Base-by-base conservation (phyloP, 2,797 vertebrate species). In the Momotus momota region DNA sequence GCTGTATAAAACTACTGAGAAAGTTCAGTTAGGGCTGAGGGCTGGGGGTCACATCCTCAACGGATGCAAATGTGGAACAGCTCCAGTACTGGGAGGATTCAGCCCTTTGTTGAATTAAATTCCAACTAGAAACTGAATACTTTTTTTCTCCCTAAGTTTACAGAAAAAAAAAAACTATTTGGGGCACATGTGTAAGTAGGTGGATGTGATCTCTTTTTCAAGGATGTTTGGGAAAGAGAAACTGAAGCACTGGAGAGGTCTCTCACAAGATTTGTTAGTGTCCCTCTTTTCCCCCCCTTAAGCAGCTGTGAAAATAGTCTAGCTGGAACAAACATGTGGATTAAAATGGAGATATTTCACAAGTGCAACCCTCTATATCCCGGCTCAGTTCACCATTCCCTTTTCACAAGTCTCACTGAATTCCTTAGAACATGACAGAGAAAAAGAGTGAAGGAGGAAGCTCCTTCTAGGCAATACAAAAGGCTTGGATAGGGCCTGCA, bases 251-350 rank as follows among this genome's bases (percentile, higher is more conserved):
- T 89, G 27, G 71, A 95, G 90, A 94, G 71, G 87, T 93, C 91
- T 91, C 91, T 81, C 92, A 81, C 82, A 96, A 95, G 90, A 94
- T 91, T 92, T 95, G 90, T 80, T 95, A 95, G 83, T 89, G 88
- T 95, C 83, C 92, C 57, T 88, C 88, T 49, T 11, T 12, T 3
- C 4, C 10, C 40, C 14, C 16, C 54, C 46, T 1, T 45, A 82
- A 84, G 58, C 94, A 96, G 96, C 96, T 96, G 96, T 96, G 93
- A 96, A 96, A 96, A 97, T 94, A 95, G 73, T 85, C 88, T 86
- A 81, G 29, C 40, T 93, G 78, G 88, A 95, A 93, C 91, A 96
- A 96, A 96, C 71, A 91, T 35, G 69, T 41, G 78, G 86, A 93
- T 94, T 81, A 90, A 91, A 73, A 95, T 48, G 45, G 46, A 93